These are phyloP conservation scores for Corythornis madagascariensis DNA, from an alignment of 2,113 vertebrate species.

Conservation along the genomic window DNA sequence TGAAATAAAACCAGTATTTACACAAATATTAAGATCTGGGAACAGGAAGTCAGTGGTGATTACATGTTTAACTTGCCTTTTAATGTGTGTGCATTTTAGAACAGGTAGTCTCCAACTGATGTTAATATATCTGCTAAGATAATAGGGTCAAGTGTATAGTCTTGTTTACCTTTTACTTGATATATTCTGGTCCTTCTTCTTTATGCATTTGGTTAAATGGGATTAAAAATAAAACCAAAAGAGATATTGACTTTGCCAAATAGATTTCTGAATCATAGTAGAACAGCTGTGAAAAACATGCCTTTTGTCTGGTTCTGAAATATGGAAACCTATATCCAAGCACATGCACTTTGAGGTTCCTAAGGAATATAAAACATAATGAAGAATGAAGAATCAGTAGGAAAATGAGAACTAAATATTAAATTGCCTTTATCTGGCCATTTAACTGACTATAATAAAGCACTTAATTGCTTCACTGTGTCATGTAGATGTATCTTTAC, in stretches of 20 bases:
- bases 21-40: constrained; percentile 35
- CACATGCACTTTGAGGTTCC: neutral
- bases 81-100: constrained; percentile 27
- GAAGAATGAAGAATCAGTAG: neutral
- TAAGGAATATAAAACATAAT: neutral
- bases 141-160: neutral
- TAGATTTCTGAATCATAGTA: neutral
- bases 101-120: neutral
- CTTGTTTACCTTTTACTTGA: neutral
- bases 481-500: neutral
- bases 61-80: constrained; percentile 22
- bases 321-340: neutral
- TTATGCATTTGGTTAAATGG: neutral
- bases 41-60: constrained; percentile 10
- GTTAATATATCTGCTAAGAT: neutral
- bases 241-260: neutral
- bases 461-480: neutral
- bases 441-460: neutral
- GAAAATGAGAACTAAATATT: neutral
- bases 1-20: constrained; percentile 42
- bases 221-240: neutral
- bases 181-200: neutral
- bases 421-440: neutral
- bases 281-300: neutral
- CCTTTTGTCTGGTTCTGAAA: neutral